These are phyloP conservation scores for Drosophila tripunctata DNA, from an alignment of 2,888 invertebrate species.

Conservation along the genomic window DNA sequence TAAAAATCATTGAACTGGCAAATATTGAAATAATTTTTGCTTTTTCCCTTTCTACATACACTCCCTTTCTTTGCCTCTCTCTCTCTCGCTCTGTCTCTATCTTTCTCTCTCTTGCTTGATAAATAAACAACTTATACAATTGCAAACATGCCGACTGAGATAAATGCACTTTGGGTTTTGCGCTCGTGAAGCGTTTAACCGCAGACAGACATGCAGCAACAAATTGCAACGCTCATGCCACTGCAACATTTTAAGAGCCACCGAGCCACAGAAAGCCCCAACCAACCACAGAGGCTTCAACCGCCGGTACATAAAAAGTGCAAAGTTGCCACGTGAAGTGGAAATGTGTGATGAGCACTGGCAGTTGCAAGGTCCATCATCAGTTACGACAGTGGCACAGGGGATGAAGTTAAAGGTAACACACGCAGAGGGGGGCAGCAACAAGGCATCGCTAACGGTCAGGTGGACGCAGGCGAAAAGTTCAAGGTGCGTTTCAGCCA, in stretches of 20 bases:
- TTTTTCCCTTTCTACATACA: background rate
- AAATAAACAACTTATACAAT: conserved; percentile 33
- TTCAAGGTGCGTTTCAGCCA: conserved; percentile 65
- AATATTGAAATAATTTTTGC: conserved; percentile 13
- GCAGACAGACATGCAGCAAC: conserved; percentile 50
- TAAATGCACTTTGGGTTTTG: conserved; percentile 22
- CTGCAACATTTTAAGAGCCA: conserved; percentile 34
- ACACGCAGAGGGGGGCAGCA: background rate
- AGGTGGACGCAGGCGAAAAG: conserved; percentile 38
- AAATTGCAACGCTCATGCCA: conserved; percentile 20
- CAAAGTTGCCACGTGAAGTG: conserved; percentile 47
- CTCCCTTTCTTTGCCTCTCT: background rate
- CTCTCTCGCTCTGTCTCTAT: background rate
- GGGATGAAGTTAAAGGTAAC: too few species aligned
- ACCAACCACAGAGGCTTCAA: conserved; percentile 42
- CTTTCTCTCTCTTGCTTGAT: background rate
- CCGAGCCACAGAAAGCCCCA: conserved; percentile 6
- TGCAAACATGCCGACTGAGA: conserved; percentile 13
- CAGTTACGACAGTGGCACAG: too few species aligned
- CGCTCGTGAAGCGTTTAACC: conserved; percentile 42
- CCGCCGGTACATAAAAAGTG: conserved; percentile 25
- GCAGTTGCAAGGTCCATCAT: conserved; percentile 5
- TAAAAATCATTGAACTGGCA: conserved; percentile 8
- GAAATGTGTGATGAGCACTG: conserved; percentile 35
- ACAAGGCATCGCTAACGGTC: background rate